Conservation (phyloP, 2,797 vertebrate species). For the Tragelaphus oryx region DNA sequence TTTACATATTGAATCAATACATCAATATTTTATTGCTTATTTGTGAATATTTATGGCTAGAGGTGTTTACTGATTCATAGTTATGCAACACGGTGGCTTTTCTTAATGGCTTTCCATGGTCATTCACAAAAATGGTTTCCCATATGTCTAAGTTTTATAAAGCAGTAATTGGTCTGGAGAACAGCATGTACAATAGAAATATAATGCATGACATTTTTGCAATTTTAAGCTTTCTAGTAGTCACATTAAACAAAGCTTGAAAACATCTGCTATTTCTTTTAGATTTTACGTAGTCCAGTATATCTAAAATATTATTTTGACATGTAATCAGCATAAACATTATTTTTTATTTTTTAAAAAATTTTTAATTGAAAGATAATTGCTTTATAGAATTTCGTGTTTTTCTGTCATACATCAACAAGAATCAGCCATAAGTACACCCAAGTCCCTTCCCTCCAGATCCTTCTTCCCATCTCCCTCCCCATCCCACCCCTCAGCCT, state of each 20-base stretch:
- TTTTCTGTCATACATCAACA: background rate
- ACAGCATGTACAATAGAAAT: background rate
- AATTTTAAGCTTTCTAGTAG: background rate
- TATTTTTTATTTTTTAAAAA: background rate
- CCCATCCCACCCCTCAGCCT: background rate
- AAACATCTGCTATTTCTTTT: slow-evolving; percentile 11
- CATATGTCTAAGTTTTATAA: background rate
- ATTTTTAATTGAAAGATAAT: background rate
- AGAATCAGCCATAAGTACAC: background rate
- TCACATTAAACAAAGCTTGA: background rate
- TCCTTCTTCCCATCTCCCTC: background rate
- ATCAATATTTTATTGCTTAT: background rate
- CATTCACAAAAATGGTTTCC: background rate
- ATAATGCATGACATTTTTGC: background rate
- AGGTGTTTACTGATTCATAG: background rate
- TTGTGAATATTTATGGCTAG: background rate
- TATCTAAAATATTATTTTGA: background rate
- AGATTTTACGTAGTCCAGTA: background rate
- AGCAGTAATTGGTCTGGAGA: background rate
- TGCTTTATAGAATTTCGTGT: background rate
- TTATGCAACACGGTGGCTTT: background rate
- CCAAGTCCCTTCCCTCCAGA: background rate
- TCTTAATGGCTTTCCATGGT: background rate
- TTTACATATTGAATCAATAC: background rate
- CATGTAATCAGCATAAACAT: background rate